Conservation (phyloP, 2,888 invertebrate species). For the Pteria penguin region DNA sequence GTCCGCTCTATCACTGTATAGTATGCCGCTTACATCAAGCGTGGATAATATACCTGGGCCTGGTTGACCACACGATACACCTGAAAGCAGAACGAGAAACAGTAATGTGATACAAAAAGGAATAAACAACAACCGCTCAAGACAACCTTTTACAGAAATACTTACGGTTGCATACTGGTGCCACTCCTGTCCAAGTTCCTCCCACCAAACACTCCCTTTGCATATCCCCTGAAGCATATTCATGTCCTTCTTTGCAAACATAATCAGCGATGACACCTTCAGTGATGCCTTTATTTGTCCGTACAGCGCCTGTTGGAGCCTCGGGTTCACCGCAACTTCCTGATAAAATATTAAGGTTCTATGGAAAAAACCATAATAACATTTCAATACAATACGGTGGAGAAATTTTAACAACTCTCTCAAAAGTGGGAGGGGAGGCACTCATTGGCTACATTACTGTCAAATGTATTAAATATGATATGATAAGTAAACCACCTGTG, state of each 20-base stretch:
- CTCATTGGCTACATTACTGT: too few relatives aligned
- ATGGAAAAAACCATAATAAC: too few relatives aligned
- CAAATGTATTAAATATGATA: too few relatives aligned
- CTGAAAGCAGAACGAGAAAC: conserved; percentile 4
- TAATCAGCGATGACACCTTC: conserved; percentile 37
- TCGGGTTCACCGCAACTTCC: conserved; percentile 8
- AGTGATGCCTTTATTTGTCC: conserved; percentile 26
- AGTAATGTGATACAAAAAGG: neutral
- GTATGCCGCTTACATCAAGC: neutral
- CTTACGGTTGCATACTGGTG: conserved; percentile 44
- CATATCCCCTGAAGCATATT: conserved; percentile 31
- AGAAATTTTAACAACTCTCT: too few relatives aligned
- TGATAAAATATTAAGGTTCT: neutral
- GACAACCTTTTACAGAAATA: too few relatives aligned
- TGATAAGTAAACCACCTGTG: too few relatives aligned
- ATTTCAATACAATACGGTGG: too few relatives aligned
- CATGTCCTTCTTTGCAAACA: conserved; percentile 44
- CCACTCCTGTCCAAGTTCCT: conserved; percentile 41
- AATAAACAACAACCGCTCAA: too few relatives aligned
- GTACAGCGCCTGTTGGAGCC: neutral
- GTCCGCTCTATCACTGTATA: neutral
- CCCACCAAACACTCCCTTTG: conserved; percentile 30
- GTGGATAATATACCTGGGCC: neutral
- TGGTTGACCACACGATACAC: conserved; percentile 14
- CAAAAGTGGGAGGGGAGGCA: too few relatives aligned